phyloP scores from a whole-genome alignment of 2,113 vertebrate species.

The Ascaphus truei region DNA sequence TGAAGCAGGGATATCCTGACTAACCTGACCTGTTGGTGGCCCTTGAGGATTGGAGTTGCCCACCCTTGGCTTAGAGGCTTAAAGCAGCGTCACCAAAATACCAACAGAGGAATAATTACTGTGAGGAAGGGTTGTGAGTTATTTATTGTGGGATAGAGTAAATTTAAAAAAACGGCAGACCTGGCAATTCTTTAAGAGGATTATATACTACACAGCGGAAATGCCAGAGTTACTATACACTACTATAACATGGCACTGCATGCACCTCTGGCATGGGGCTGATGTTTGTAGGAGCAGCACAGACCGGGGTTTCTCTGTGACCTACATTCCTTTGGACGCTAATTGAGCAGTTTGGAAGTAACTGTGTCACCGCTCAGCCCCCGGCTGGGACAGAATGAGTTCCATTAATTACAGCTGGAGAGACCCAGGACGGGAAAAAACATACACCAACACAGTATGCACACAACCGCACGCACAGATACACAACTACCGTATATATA shows the following conservation, averaged over 20 bases:
- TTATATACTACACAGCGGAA: neutral
- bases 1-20: no score
- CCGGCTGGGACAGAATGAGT: conserved; percentile 78
- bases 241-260: conserved; percentile 1
- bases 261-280: conserved; percentile 22
- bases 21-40: no score
- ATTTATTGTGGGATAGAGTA: no score
- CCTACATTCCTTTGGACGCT: conserved; percentile 82
- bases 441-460: neutral
- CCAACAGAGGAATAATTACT: no score
- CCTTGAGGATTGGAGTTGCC: no score
- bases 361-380: conserved; percentile 81
- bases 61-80: no score
- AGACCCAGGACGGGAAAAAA: conserved; percentile 42
- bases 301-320: conserved; percentile 51
- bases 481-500: no score
- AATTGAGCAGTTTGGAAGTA: conserved; percentile 88
- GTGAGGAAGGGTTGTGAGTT: no score
- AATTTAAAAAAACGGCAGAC: neutral
- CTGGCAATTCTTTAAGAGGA: neutral
- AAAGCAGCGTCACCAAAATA: no score
- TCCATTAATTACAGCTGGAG: conserved; percentile 79
- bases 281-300: conserved; percentile 9
- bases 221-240: neutral
- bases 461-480: neutral